Conservation (phyloP, 2,888 invertebrate genomes). For the Schizotus pectinicornis region DNA sequence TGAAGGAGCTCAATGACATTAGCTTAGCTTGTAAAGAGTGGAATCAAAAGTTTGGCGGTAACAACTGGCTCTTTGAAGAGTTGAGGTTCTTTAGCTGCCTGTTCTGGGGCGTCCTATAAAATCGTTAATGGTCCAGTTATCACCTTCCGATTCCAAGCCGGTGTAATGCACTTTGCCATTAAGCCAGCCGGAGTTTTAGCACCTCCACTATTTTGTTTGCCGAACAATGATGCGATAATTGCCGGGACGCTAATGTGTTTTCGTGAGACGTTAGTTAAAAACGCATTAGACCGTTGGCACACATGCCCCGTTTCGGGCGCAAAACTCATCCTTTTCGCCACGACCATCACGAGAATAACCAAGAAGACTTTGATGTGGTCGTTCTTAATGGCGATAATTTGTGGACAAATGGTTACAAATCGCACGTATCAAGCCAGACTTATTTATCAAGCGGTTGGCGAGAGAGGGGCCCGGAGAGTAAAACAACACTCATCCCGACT, state of each 20-base stretch:
- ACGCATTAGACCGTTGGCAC: conserved; percentile 20
- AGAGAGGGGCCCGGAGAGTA: conserved; percentile 19
- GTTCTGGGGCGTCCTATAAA: too few relatives aligned
- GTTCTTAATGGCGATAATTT: conserved; percentile 31
- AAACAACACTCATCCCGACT: conserved; percentile 34
- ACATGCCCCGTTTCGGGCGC: conserved; percentile 4
- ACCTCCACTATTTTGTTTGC: conserved; percentile 34
- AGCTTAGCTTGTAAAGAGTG: too few relatives aligned
- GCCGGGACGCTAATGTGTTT: conserved; percentile 25
- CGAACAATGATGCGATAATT: conserved; percentile 37
- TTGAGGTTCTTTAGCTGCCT: too few relatives aligned
- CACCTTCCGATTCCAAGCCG: neutral
- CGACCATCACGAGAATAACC: too few relatives aligned
- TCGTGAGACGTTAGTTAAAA: conserved; percentile 27
- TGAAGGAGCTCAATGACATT: too few relatives aligned
- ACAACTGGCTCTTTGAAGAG: too few relatives aligned
- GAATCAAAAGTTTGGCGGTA: too few relatives aligned
- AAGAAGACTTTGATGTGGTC: neutral
- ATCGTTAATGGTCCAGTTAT: too few relatives aligned
- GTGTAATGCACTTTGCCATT: conserved; percentile 16
- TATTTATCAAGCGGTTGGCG: conserved; percentile 33
- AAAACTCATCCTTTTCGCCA: too few relatives aligned
- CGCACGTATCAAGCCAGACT: conserved; percentile 31
- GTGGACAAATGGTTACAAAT: conserved; percentile 40
- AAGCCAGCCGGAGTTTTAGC: conserved; percentile 22